These are phyloP conservation scores for Sebastes minor DNA, from an alignment of 2,797 vertebrate species.

Conservation along the genomic window DNA sequence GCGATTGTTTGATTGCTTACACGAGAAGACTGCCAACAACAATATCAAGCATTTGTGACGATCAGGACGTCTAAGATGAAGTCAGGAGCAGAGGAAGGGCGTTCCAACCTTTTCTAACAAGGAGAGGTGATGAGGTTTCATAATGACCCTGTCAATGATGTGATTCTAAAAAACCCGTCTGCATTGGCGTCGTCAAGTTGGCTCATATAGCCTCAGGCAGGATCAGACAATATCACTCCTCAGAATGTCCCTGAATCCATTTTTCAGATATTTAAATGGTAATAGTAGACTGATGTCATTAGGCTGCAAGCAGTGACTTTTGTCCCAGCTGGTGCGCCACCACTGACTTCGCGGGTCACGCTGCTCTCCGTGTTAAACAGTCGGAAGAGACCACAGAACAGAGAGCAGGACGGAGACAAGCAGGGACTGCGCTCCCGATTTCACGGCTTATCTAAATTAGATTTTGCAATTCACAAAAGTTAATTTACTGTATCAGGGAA, in stretches of 20 bases:
- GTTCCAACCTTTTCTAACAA: not conserved
- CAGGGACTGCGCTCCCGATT: slow-evolving; percentile 9
- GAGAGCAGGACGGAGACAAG: slow-evolving; percentile 3
- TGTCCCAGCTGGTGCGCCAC: not conserved
- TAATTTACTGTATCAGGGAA: slow-evolving; percentile 59
- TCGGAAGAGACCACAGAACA: not conserved
- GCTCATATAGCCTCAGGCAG: not conserved
- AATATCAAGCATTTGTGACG: not conserved
- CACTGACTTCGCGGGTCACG: not conserved
- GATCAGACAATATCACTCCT: not conserved
- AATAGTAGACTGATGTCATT: not conserved
- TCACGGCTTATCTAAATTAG: slow-evolving; percentile 69
- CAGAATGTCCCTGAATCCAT: not conserved
- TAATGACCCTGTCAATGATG: not conserved
- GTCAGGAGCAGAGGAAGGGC: not conserved
- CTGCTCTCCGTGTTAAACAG: not conserved
- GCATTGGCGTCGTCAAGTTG: not conserved
- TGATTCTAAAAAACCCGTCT: not conserved
- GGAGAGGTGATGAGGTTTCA: not conserved
- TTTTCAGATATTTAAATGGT: not conserved
- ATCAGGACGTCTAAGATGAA: not conserved
- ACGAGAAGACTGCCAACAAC: not conserved
- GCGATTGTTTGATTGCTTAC: not conserved
- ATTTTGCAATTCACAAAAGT: slow-evolving; percentile 53
- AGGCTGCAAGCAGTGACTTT: not conserved